Evolutionary conservation across 2,797 vertebrate genomes (phyloP), one percentile per base, ranked within the genome.

Genomic region (Saxicola maurus): DNA sequence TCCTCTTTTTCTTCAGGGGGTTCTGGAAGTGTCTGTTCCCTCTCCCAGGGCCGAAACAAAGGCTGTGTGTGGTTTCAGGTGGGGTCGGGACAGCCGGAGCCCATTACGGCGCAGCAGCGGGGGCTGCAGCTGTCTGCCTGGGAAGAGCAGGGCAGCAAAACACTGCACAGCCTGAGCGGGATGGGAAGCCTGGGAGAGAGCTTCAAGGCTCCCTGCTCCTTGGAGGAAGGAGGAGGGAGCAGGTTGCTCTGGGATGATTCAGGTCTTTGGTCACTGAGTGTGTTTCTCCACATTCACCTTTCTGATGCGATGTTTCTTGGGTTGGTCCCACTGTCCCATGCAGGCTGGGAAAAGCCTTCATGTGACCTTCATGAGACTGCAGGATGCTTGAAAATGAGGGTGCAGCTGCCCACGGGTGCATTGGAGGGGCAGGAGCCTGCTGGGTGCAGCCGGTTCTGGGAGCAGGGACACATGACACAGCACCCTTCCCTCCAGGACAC

Each of bases 41-140:
- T 84, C 87, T 79, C 9, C 0, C 35, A 30, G 78, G 71, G 62
- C 82, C 0, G 5, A 89, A 72, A 87, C 89, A 86, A 93, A 90
- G 67, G 91, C 75, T 76, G 79, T 88, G 92, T 94, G 94, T 96
- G 95, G 90, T 93, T 96, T 94, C 96, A 96, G 95, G 94, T 95
- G 95, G 82, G 73, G 77, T 48, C 6, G 7, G 65, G 87, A 43
- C 91, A 87, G 85, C 85, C n/a, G 46, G 93, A 92, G 82, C 67
- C 64, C 56, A 40, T 92, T 89, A 81, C 0, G 1, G 55, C 0
- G 1, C 60, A 71, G 90, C 85, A 71, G 90, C 21, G 9, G 82
- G 53, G 74, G 82, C 87, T 91, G 86, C 92, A 72, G 93, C 84
- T 89, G 91, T 43, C 48, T 27, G 56, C 61, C 11, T 2, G 25